phyloP scores from a whole-genome alignment of 2,888 invertebrate species.

The Andrena chrysosceles region DNA sequence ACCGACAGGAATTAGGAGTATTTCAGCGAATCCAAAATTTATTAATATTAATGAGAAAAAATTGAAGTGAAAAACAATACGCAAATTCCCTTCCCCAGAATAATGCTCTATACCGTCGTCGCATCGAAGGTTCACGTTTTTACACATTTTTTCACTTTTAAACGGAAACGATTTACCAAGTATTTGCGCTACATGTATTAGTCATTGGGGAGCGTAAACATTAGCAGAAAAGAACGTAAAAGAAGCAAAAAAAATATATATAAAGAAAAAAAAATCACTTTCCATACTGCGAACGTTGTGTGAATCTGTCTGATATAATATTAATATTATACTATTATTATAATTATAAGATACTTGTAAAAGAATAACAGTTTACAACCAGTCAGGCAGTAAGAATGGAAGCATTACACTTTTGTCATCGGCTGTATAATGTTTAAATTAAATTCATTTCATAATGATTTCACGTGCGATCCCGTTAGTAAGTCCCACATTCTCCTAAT shows the following conservation, averaged over 20 bases:
- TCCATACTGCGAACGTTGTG: slow-evolving; percentile 82
- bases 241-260: slow-evolving; percentile 71
- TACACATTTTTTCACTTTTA: slow-evolving; percentile 83
- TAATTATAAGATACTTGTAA: slow-evolving; percentile 83
- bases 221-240: slow-evolving; percentile 71
- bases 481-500: slow-evolving; percentile 54
- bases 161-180: slow-evolving; percentile 75
- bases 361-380: slow-evolving; percentile 81
- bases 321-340: slow-evolving; percentile 83
- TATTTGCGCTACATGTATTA: slow-evolving; percentile 79
- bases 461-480: slow-evolving; percentile 56
- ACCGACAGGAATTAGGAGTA: slow-evolving; percentile 94
- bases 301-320: slow-evolving; percentile 83
- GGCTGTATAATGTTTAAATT: slow-evolving; percentile 83
- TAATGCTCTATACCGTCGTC: slow-evolving; percentile 77
- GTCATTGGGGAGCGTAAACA: slow-evolving; percentile 74
- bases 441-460: slow-evolving; percentile 83
- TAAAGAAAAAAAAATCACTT: slow-evolving; percentile 72
- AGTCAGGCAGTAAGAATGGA: slow-evolving; percentile 79
- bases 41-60: slow-evolving; percentile 70
- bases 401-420: slow-evolving; percentile 82
- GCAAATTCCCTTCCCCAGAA: slow-evolving; percentile 79
- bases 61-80: slow-evolving; percentile 76
- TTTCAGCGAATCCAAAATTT: slow-evolving; percentile 74
- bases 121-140: slow-evolving; percentile 80